Percentiles rank a stretch among this genome's conserved stretches.
Evolutionary conservation across 2,797 vertebrate species (phyloP).

Genomic region (Tiaroga cobitis): DNA sequence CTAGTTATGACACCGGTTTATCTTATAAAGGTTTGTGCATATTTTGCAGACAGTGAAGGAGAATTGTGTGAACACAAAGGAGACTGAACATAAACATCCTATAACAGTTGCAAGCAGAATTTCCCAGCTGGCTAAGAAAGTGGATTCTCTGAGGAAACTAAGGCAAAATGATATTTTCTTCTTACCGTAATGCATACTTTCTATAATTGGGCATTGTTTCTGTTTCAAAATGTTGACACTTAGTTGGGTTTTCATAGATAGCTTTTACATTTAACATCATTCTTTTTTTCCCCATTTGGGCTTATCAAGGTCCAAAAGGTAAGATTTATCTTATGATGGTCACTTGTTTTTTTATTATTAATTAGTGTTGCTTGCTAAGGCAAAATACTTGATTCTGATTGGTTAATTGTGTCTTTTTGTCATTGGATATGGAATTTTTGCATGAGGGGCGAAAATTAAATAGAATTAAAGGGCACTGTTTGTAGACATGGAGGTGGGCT

Average conservation of each 20-base stretch:
- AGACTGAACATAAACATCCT: constrained; percentile 67
- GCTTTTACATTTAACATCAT: neutral
- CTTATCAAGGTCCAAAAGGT: neutral
- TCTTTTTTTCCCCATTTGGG: neutral
- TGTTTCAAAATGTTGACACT: neutral
- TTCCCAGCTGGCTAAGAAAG: constrained; percentile 69
- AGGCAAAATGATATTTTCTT: constrained; percentile 59
- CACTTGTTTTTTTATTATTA: neutral
- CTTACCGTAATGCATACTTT: neutral
- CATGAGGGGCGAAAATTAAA: no score
- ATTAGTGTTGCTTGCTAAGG: neutral
- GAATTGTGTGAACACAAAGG: constrained; percentile 62
- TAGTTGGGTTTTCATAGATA: neutral
- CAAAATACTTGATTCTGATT: neutral
- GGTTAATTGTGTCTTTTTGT: no score
- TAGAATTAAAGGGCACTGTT: no score
- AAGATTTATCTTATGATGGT: neutral
- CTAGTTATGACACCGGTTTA: no score
- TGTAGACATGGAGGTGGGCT: neutral
- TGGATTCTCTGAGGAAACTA: constrained; percentile 70
- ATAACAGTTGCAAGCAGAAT: constrained; percentile 64
- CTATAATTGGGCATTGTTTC: neutral
- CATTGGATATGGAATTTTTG: neutral
- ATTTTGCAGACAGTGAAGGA: constrained; percentile 72
- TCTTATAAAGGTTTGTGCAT: neutral